phyloP scores from a whole-genome alignment of 92 coral and sea anemone species.

The Zoanthus solanderi region DNA sequence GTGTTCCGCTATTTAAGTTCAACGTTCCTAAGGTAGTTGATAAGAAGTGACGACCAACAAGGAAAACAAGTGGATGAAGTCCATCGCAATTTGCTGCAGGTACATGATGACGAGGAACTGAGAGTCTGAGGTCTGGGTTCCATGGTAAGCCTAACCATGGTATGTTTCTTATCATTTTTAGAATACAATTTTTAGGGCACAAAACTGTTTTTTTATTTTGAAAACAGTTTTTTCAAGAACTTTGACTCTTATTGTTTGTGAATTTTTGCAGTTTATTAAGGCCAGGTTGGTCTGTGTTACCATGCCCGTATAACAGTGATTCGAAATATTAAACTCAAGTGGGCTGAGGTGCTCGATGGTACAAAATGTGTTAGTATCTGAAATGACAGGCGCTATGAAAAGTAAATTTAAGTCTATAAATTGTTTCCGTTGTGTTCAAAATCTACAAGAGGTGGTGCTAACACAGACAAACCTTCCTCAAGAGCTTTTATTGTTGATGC shows the following conservation, averaged over 20 bases:
- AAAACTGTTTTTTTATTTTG: slow-evolving; percentile 13
- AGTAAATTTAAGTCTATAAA: slow-evolving; percentile 35
- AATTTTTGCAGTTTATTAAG: slow-evolving; percentile 33
- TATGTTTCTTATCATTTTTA: slow-evolving; percentile 32
- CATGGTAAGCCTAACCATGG: slow-evolving; percentile 69
- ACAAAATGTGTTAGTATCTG: slow-evolving; percentile 31
- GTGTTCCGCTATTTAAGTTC: slow-evolving; percentile 3
- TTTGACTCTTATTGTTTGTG: slow-evolving; percentile 7
- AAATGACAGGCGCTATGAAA: slow-evolving; percentile 34
- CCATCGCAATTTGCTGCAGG: slow-evolving; percentile 15
- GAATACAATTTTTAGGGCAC: slow-evolving; percentile 19
- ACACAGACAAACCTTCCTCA: slow-evolving; percentile 53
- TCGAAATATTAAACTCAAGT: slow-evolving; percentile 33
- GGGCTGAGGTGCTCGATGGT: slow-evolving; percentile 51
- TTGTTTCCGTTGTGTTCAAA: slow-evolving; percentile 25
- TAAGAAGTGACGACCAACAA: slow-evolving; percentile 5
- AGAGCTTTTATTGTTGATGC: slow-evolving; percentile 33
- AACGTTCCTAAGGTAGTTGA: slow-evolving; percentile 24
- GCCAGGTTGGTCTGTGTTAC: slow-evolving; percentile 37
- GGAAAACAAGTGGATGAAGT: slow-evolving; percentile 19
- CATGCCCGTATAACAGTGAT: slow-evolving; percentile 50
- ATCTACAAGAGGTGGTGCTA: slow-evolving; percentile 41
- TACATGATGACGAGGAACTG: slow-evolving; percentile 10
- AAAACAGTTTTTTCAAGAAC: slow-evolving; percentile 44
- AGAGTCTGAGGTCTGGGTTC: slow-evolving; percentile 34